Conservation (phyloP, 2,113 vertebrate genomes). For the Cranoglanis bouderius region DNA sequence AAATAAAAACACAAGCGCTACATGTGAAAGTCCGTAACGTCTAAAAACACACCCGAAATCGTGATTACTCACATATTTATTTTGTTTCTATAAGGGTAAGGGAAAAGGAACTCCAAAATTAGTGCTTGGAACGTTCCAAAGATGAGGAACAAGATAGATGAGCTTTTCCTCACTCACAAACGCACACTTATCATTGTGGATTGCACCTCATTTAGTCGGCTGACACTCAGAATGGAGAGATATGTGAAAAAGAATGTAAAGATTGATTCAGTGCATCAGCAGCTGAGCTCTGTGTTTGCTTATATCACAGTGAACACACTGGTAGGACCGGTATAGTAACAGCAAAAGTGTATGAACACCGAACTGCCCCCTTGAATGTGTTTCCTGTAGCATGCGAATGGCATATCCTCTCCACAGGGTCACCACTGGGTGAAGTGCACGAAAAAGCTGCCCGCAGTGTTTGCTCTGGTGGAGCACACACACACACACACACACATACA, state of each 20-base stretch:
- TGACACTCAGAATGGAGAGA: not conserved
- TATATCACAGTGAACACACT: conserved; percentile 29
- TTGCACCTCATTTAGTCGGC: not conserved
- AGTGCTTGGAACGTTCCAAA: not conserved
- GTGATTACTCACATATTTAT: not conserved
- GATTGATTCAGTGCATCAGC: conserved; percentile 14
- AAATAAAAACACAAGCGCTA: no score
- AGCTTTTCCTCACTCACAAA: conserved; percentile 4
- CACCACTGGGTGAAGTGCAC: conserved; percentile 29
- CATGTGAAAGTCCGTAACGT: no score
- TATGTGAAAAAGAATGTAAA: conserved; percentile 26
- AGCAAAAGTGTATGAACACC: conserved; percentile 24
- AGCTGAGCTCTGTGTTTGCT: conserved; percentile 37
- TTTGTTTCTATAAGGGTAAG: not conserved
- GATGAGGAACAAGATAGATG: conserved; percentile 9
- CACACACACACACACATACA: not conserved
- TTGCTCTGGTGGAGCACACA: conserved; percentile 11
- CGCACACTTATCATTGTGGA: not conserved
- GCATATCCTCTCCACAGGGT: conserved; percentile 29
- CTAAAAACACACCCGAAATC: not conserved
- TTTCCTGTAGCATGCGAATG: conserved; percentile 37
- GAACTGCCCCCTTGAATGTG: not conserved
- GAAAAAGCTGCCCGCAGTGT: conserved; percentile 14
- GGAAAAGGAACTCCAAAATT: not conserved
- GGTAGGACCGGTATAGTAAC: conserved; percentile 45